phyloP scores from a whole-genome alignment of 2,797 vertebrate genomes.

The Champsocephalus esox region DNA sequence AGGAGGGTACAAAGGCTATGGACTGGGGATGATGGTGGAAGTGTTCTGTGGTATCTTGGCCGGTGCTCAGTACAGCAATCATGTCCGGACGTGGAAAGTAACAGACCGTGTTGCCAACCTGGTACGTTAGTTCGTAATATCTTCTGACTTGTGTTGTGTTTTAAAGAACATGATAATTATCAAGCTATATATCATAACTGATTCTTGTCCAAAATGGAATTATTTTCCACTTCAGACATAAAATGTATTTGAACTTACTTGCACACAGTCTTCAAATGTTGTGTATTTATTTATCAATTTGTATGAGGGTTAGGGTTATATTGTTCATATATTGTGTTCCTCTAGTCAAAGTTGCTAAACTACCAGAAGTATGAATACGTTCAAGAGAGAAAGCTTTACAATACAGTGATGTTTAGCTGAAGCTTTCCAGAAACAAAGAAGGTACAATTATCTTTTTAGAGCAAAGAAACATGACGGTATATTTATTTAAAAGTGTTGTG shows the following conservation, averaged over 20 bases:
- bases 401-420: neutral
- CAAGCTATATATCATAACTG: neutral
- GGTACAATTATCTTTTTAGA: neutral
- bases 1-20: slow-evolving; percentile 87
- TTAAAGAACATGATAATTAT: neutral
- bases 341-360: neutral
- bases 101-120: slow-evolving; percentile 81
- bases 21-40: slow-evolving; percentile 86
- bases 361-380: no score
- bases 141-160: neutral
- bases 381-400: neutral
- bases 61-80: slow-evolving; percentile 81
- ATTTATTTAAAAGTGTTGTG: no score
- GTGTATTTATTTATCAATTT: neutral
- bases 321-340: neutral
- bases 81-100: slow-evolving; percentile 83
- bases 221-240: no score
- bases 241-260: neutral
- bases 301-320: neutral
- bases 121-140: slow-evolving; percentile 56
- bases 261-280: neutral
- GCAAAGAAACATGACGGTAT: neutral
- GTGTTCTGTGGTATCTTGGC: slow-evolving; percentile 85
- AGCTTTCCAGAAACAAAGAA: neutral
- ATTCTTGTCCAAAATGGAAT: no score